Conservation (phyloP, 2,113 vertebrate species). For the Asarcornis scutulata region DNA sequence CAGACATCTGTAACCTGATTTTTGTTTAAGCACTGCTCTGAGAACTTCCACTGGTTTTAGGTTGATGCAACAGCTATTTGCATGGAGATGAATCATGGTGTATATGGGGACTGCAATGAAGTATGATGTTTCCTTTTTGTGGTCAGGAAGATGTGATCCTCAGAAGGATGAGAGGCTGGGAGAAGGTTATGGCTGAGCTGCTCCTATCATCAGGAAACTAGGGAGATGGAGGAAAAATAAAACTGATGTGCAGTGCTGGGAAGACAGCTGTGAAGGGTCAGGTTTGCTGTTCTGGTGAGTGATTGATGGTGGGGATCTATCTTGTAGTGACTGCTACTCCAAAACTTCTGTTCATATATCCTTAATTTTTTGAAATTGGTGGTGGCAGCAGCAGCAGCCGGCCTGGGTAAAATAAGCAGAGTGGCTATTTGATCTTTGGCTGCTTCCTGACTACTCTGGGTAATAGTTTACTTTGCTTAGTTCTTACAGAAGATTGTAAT, state of each 20-base stretch:
- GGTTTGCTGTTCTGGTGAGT: not conserved
- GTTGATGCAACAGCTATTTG: not conserved
- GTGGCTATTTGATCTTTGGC: not conserved
- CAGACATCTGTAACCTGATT: not conserved
- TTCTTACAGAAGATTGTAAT: not conserved
- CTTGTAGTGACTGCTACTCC: not conserved
- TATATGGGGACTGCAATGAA: not conserved
- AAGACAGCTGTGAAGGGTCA: not conserved
- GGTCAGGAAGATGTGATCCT: not conserved
- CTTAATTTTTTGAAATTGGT: not conserved
- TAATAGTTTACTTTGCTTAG: not conserved
- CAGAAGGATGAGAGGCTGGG: not conserved
- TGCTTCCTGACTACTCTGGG: not conserved
- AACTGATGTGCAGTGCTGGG: not conserved
- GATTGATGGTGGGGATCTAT: not conserved
- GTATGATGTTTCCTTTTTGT: not conserved
- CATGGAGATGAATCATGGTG: not conserved
- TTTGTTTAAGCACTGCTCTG: not conserved
- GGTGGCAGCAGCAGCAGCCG: not conserved
- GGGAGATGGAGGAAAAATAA: not conserved
- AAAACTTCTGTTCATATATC: not conserved
- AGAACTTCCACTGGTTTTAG: not conserved
- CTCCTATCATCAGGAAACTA: not conserved
- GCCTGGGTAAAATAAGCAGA: not conserved
- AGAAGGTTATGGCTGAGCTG: not conserved